Evolutionary conservation across 2,797 vertebrate genomes (phyloP).

Genomic region (Macropodus opercularis): DNA sequence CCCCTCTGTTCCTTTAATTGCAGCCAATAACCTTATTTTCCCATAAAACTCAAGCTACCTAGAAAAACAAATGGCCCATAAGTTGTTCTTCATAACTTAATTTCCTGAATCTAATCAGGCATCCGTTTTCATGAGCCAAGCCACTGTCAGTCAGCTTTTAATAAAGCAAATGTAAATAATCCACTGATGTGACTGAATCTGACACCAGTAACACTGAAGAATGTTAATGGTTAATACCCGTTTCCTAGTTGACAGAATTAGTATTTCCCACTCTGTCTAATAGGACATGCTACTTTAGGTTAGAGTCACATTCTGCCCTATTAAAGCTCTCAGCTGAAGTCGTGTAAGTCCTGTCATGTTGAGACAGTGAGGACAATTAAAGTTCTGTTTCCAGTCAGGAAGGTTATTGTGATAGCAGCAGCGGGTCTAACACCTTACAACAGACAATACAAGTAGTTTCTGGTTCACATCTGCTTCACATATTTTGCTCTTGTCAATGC

Average conservation of each 20-base stretch:
- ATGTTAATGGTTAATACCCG: conserved; percentile 38
- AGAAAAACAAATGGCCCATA: background rate
- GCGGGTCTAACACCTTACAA: too few species aligned
- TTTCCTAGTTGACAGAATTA: too few species aligned
- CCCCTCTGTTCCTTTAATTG: too few species aligned
- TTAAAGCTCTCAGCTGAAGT: conserved; percentile 53
- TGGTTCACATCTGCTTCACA: background rate
- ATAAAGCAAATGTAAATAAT: conserved; percentile 13
- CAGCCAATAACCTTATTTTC: background rate
- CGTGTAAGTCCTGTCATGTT: conserved; percentile 23
- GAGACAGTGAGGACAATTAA: conserved; percentile 60
- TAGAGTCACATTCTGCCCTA: conserved; percentile 43
- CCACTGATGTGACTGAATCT: conserved; percentile 11
- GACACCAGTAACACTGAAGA: conserved; percentile 21
- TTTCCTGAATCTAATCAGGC: background rate
- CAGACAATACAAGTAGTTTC: background rate
- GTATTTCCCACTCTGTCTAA: conserved; percentile 37
- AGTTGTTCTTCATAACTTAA: background rate
- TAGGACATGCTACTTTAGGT: conserved; percentile 47
- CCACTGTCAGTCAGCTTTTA: conserved; percentile 9
- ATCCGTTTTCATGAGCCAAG: background rate
- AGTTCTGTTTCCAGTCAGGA: conserved; percentile 7
- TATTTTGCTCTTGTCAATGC: background rate
- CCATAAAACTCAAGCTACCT: background rate
- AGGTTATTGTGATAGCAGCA: too few species aligned